Percentiles rank a stretch among this genome's conserved stretches.
phyloP scores from a whole-genome alignment of 2,113 vertebrate genomes.

The Ardeotis arabs region DNA sequence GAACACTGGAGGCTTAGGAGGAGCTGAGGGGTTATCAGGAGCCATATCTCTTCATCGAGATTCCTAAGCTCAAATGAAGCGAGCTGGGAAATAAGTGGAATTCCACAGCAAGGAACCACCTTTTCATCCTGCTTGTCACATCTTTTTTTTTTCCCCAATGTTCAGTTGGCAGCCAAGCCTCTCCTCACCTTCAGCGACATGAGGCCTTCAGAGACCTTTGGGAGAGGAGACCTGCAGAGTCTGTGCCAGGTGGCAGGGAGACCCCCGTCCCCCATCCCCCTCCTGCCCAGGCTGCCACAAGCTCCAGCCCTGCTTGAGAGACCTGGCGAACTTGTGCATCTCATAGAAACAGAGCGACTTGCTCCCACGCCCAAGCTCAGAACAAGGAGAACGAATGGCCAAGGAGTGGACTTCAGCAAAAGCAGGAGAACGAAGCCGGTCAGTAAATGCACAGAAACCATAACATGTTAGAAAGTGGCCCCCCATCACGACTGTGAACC shows the following conservation, averaged over 20 bases:
- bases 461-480: fast-evolving
- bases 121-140: background rate
- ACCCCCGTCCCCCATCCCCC: fast-evolving
- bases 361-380: too few species aligned
- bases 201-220: background rate
- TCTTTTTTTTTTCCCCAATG: background rate
- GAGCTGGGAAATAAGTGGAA: background rate
- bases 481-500: background rate
- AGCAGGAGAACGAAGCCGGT: background rate
- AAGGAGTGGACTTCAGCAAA: background rate
- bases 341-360: too few species aligned
- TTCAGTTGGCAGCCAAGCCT: background rate
- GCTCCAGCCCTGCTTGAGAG: background rate
- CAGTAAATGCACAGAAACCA: background rate
- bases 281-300: background rate
- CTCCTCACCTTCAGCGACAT: background rate
- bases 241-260: background rate
- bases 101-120: background rate
- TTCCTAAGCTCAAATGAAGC: background rate
- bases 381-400: background rate
- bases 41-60: background rate
- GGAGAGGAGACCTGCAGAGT: background rate
- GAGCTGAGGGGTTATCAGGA: background rate
- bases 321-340: background rate
- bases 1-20: background rate